Evolutionary conservation across 2,113 vertebrate genomes (phyloP).

Genomic region (Microtus pennsylvanicus): DNA sequence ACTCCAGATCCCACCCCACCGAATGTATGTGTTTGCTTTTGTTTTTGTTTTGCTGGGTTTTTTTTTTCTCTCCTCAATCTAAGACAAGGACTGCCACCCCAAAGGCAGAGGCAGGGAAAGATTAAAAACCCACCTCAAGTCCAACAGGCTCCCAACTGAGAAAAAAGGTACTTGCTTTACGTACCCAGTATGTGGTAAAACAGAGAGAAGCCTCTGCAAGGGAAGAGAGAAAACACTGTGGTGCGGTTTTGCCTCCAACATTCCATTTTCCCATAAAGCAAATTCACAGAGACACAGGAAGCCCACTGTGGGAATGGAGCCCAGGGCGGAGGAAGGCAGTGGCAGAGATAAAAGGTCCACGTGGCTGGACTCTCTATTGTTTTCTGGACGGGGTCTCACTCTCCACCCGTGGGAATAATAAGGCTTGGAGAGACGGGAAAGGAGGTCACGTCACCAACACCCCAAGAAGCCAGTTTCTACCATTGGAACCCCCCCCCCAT

Average conservation of each 20-base stretch:
- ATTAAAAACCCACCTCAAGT: not conserved
- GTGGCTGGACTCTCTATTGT: not conserved
- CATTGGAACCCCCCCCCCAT: not conserved
- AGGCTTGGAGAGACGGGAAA: not conserved
- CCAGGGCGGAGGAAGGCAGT: not conserved
- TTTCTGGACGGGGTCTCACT: constrained; percentile 33
- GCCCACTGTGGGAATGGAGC: not conserved
- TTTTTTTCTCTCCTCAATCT: not conserved
- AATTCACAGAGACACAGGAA: constrained; percentile 41
- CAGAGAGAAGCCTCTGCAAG: constrained; percentile 49
- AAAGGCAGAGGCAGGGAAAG: not conserved
- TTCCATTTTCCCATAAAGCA: constrained; percentile 16
- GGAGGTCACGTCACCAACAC: not conserved
- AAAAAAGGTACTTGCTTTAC: constrained; percentile 53
- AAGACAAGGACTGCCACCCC: not conserved
- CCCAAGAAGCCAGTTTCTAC: not conserved
- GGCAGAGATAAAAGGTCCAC: not conserved
- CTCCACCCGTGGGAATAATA: not conserved
- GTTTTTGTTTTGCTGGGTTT: not conserved
- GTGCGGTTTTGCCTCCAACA: not conserved
- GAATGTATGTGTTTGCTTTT: not conserved
- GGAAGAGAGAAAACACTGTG: not conserved
- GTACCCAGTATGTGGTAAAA: constrained; percentile 69
- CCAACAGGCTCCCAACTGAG: not conserved
- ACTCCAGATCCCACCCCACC: constrained; percentile 19